A percentile compares a stretch with the other conserved stretches of the same genome.
Evolutionary conservation across 2,797 vertebrate genomes (phyloP).

Genomic region (Enteromius viviparus): DNA sequence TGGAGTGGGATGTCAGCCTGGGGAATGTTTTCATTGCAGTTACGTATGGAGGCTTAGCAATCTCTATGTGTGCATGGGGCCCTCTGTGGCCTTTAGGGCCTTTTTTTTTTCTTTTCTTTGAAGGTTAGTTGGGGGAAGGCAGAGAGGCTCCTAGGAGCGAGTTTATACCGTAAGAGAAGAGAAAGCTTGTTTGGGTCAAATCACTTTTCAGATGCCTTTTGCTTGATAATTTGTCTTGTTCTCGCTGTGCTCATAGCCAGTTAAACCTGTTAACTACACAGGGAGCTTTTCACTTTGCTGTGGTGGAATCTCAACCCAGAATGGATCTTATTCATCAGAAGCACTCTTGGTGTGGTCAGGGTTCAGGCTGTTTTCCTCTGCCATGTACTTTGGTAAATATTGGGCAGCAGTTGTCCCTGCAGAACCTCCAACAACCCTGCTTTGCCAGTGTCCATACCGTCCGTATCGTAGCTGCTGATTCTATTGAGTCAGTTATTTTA

Average conservation of each 20-base stretch:
- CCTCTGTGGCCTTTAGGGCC: conserved; percentile 23
- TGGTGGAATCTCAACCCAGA: conserved; percentile 54
- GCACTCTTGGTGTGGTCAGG: conserved; percentile 16
- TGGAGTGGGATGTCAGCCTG: conserved; percentile 54
- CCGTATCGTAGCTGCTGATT: neutral
- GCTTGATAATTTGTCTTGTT: neutral
- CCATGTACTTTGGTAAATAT: conserved; percentile 45
- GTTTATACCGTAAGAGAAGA: conserved; percentile 58
- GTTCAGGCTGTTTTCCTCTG: conserved; percentile 28
- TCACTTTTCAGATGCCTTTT: conserved; percentile 10
- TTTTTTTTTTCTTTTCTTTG: conserved; percentile 21
- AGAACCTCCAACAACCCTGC: neutral
- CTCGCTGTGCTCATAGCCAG: neutral
- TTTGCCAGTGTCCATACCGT: neutral
- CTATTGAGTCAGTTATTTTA: neutral
- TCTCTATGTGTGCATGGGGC: conserved; percentile 39
- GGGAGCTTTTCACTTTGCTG: conserved; percentile 63
- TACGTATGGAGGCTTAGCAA: conserved; percentile 54
- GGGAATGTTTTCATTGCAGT: conserved; percentile 64
- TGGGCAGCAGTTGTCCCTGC: conserved; percentile 31
- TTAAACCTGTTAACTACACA: conserved; percentile 53
- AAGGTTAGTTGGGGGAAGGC: conserved; percentile 54
- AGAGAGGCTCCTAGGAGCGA: conserved; percentile 60
- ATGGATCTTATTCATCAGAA: conserved; percentile 51
- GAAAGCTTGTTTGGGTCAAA: conserved; percentile 12